Evolutionary conservation across 2,797 vertebrate genomes (phyloP), one percentile per base, ranked within the genome.

Genomic region (Trematomus bernacchii): DNA sequence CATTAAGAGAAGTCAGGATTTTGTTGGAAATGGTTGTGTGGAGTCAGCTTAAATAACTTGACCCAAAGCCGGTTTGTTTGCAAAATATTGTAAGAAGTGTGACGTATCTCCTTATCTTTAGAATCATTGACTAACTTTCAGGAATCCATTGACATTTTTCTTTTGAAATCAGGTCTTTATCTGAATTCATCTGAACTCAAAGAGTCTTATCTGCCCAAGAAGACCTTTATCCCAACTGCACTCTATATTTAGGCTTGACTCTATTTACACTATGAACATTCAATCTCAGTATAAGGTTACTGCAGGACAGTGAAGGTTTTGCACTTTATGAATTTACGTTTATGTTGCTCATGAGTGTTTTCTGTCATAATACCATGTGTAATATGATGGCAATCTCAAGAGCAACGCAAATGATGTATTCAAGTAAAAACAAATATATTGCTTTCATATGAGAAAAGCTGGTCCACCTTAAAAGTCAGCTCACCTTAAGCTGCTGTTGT

Each of bases 221-320:
- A n/a, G 27, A 27, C 27, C 27, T 27, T 27, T 27, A 27, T 37
- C 33, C 33, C 33, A 37, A 13, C 8, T 72, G 55, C 51, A 69
- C 63, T 85, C 75, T 77, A 13, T 58, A 62, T 77, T 71, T 42
- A 40, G 46, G 3, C 21, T 67, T 44, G 9, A 42, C 6, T 57
- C 44, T 30, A 16, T 65, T 63, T 23, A 64, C 19, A 64, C 10
- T 3, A 27, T 62, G 4, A 44, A 51, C 13, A 46, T 23, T 3
- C 10, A 30, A 47, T 58, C 16, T 8, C 16, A 43, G 51, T 44
- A 23, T 6, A 33, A 51, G 11, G 21, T 63, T 40, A 30, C 19
- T 47, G 27, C 50, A 12, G 3, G 12, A 18, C 8, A n/a, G n/a
- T 0, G 3, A 10, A 14, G 15, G 10, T 8, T 23, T 67, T 40